These are phyloP conservation scores for Propithecus perrieri DNA, from an alignment of 2,797 vertebrate species.

Conservation along the genomic window DNA sequence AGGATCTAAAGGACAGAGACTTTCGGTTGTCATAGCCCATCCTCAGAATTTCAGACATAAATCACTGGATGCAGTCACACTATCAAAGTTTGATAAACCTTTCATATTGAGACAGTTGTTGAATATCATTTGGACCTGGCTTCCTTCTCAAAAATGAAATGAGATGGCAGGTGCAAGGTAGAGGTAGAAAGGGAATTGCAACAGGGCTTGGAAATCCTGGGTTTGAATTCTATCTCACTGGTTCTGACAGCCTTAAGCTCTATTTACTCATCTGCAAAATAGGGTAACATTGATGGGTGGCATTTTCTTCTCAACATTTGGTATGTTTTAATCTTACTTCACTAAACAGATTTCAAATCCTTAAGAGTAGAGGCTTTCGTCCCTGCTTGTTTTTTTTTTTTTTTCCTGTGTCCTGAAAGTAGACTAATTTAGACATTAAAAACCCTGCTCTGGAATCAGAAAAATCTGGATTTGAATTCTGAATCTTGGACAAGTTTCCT, in stretches of 20 bases:
- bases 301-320: background rate
- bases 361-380: background rate
- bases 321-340: background rate
- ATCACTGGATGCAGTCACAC: slow-evolving; percentile 43
- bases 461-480: background rate
- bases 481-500: background rate
- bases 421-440: background rate
- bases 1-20: slow-evolving; percentile 60
- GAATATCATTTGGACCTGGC: slow-evolving; percentile 39
- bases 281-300: background rate
- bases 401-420: background rate
- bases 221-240: background rate
- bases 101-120: slow-evolving; percentile 54
- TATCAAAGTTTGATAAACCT: slow-evolving; percentile 73
- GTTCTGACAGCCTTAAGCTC: background rate
- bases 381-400: too few species aligned
- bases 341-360: background rate
- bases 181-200: background rate
- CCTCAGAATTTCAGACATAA: slow-evolving; percentile 64
- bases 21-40: slow-evolving; percentile 30
- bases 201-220: background rate
- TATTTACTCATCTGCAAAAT: slow-evolving; percentile 25
- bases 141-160: slow-evolving; percentile 59
- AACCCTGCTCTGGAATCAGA: background rate
- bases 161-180: background rate